These are phyloP conservation scores for Mormyrus hasselquistii DNA, from an alignment of 2,797 vertebrate species.

Conservation along the genomic window DNA sequence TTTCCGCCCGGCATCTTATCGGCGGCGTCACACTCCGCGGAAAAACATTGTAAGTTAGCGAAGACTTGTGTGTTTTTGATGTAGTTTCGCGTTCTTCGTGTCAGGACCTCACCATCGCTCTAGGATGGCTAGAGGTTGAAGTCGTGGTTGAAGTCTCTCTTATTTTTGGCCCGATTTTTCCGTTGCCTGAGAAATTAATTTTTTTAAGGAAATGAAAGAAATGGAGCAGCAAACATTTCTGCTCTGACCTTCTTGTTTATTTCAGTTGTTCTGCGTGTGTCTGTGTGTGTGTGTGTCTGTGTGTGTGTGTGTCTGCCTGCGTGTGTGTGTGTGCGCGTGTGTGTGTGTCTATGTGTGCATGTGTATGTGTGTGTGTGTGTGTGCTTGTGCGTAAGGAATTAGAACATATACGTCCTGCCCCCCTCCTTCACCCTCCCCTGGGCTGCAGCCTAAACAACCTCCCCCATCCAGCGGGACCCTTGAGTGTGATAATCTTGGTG, in stretches of 20 bases:
- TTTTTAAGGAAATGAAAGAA: background rate
- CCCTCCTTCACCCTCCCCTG: background rate
- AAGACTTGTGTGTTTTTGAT: constrained; percentile 12
- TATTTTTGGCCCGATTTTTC: background rate
- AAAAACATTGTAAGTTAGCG: constrained; percentile 12
- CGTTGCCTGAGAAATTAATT: background rate
- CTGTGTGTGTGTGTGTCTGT: background rate
- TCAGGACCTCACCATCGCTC: background rate
- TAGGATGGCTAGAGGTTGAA: background rate
- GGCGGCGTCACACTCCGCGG: background rate
- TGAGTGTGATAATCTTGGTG: background rate
- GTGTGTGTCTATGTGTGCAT: background rate
- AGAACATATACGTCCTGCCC: background rate
- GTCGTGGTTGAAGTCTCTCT: background rate
- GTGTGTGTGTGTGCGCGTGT: no score
- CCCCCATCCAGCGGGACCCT: background rate
- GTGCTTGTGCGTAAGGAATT: background rate
- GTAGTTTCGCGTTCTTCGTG: background rate
- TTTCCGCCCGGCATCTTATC: constrained; percentile 2
- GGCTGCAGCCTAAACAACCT: background rate
- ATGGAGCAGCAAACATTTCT: background rate
- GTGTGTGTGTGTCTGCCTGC: no score
- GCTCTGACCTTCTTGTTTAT: background rate
- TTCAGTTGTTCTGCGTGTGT: background rate
- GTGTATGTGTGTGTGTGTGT: background rate